phyloP scores from a whole-genome alignment of 2,113 vertebrate genomes.

The Coracopsis vasa region DNA sequence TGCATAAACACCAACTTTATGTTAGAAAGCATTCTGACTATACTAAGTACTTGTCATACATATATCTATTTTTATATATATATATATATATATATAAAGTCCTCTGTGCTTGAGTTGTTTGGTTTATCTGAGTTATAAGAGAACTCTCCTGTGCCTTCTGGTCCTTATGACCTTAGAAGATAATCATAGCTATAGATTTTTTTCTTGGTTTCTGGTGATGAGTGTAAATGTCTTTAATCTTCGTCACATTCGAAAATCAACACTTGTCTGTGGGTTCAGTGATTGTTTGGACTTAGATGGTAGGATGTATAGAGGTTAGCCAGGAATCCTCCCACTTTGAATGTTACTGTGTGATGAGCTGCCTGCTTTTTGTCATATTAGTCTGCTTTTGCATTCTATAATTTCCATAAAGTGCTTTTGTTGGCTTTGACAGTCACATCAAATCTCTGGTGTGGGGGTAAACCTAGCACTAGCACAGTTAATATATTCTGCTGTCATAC shows the following conservation, averaged over 20 bases:
- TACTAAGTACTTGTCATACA: background rate
- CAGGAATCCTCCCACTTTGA: background rate
- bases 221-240: background rate
- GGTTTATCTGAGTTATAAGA: background rate
- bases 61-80: background rate
- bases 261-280: background rate
- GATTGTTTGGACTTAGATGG: background rate
- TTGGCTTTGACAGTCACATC: slow-evolving; percentile 12
- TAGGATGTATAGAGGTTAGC: background rate
- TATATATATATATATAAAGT: background rate
- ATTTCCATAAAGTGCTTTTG: background rate
- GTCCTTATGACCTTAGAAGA: background rate
- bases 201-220: background rate
- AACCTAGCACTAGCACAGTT: background rate
- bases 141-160: background rate
- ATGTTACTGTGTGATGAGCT: background rate
- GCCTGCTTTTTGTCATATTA: background rate
- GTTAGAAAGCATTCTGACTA: background rate
- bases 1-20: background rate
- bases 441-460: background rate
- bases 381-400: background rate
- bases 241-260: background rate
- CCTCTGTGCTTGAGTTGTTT: background rate
- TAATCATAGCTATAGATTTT: background rate
- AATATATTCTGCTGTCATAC: slow-evolving; percentile 48